Base-by-base conservation (phyloP, 2,888 invertebrate genomes). In the Spodoptera picta region DNA sequence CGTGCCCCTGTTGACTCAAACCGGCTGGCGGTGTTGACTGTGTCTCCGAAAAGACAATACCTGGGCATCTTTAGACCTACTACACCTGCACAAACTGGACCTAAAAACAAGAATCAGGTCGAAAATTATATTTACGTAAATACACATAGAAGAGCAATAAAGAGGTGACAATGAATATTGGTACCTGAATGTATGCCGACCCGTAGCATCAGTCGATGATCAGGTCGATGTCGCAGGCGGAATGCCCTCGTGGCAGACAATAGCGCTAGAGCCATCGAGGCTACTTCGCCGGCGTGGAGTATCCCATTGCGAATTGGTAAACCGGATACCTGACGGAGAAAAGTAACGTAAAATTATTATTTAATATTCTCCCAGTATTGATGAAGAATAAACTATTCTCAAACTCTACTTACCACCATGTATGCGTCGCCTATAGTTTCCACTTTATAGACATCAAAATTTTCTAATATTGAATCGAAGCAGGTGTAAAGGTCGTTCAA, bases 21-120 rank as follows among this genome's bases (percentile, higher is more conserved):
- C 23, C 98, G 95, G 63, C 97, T 97, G 1, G 98, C 97, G 0
- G 98, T 98, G 85, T 98, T 98, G 1, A 98, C 98, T 0, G 98
- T 98, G 85, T 98, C 98, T 0, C 98, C 98, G 83, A 98, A 98
- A 3, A 98, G 93, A 83, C 98, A 98, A 84, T 98, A 98, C 50
- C 98, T 95, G 0, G 98, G 98, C 98, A 98, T 98, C 92, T 98
- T 98, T 5, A 98, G 91, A 0, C 98, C 98, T 0, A 98, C 98
- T 0, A 98, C 98, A 1, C 98, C 98, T 0, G 98, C 98, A 83
- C 98, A 98, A 12, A 98, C 98, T 0, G 98, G 98, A 7, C 98
- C 97, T 97, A 81, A 27, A 27, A 71, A 55, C 0, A 7, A 55
- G 11, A 52, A 36, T 7, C 36, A 36, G 7, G 7, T 36, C 9